These are phyloP conservation scores for Atopsyche davidsoni DNA, from an alignment of 1,140 invertebrate species.

Conservation along the genomic window DNA sequence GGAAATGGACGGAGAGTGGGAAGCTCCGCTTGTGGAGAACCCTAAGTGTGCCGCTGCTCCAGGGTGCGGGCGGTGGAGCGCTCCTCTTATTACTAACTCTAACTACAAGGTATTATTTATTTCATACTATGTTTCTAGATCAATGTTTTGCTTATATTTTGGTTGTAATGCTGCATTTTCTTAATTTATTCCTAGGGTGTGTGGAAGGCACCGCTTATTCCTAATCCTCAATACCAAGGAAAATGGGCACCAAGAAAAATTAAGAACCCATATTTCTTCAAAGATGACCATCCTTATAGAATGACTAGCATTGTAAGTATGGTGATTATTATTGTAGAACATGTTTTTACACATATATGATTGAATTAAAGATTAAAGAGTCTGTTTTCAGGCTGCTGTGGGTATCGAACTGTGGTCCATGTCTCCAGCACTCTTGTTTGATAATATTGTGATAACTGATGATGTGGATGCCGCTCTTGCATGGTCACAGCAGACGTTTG, in stretches of 20 bases:
- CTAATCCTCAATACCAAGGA: conserved; percentile 92
- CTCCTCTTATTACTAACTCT: conserved; percentile 84
- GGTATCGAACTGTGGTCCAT: conserved; percentile 98
- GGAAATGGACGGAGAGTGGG: conserved; percentile 98
- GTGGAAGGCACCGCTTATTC: conserved; percentile 85
- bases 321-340: background rate
- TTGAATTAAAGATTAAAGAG: background rate
- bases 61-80: conserved; percentile 89
- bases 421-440: conserved; percentile 89
- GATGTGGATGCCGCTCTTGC: conserved; percentile 68
- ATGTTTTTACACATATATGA: conserved; percentile 2
- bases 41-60: conserved; percentile 75
- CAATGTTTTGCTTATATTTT: background rate
- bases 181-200: conserved; percentile 54
- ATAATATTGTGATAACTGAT: conserved; percentile 93
- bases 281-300: conserved; percentile 84
- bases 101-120: conserved; percentile 60
- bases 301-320: conserved; percentile 88
- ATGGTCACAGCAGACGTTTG: conserved; percentile 81
- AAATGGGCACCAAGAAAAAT: conserved; percentile 88
- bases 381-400: conserved; percentile 65
- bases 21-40: conserved; percentile 88
- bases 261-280: conserved; percentile 88
- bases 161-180: background rate
- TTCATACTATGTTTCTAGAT: background rate